These are phyloP conservation scores for Tympanoctomys barrerae DNA, from an alignment of 2,797 vertebrate species.

Conservation along the genomic window DNA sequence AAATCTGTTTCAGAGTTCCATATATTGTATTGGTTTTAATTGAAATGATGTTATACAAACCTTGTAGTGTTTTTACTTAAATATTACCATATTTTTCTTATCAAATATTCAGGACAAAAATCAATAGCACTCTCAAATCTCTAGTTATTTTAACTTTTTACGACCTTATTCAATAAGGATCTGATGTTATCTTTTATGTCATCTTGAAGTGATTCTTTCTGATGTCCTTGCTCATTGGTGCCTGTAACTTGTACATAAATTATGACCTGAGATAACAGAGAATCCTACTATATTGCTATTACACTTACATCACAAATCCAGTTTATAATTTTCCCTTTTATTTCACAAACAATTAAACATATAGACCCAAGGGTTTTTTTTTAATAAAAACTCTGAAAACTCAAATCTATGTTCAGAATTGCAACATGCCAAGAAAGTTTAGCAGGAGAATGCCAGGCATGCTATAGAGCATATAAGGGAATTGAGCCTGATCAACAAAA, in stretches of 20 bases:
- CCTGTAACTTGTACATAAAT: neutral
- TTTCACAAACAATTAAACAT: neutral
- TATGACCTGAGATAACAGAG: neutral
- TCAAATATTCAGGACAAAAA: neutral
- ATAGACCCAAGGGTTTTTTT: neutral
- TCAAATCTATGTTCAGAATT: neutral
- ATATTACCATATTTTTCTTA: neutral
- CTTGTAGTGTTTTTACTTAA: neutral
- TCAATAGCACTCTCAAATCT: neutral
- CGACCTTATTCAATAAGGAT: neutral
- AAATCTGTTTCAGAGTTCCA: neutral
- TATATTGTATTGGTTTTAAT: neutral
- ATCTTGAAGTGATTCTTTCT: neutral
- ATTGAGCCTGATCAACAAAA: neutral
- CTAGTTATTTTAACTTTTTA: neutral
- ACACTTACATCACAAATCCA: neutral
- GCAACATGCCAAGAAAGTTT: neutral
- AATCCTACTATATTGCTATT: neutral
- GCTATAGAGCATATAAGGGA: neutral
- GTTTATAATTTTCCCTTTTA: neutral
- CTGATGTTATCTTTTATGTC: neutral
- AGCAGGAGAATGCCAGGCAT: neutral
- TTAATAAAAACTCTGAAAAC: neutral
- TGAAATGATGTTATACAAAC: neutral
- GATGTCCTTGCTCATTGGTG: neutral